Base-by-base conservation (phyloP, 2,888 invertebrate species). In the Chrysolina oricalcia region DNA sequence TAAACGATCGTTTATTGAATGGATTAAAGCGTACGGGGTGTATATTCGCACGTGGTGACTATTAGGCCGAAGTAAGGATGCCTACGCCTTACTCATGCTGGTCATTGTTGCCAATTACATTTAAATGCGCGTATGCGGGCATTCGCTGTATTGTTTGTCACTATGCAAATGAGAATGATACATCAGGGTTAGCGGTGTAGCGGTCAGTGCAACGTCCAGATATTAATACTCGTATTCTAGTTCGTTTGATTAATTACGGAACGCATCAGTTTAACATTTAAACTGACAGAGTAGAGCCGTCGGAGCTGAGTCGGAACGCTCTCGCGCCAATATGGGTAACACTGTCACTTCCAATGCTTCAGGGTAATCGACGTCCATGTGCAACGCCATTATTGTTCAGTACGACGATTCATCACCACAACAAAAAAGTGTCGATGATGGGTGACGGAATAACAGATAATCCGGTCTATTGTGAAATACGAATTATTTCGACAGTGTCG, bases 71-170 rank as follows among this genome's bases (percentile, higher is more conserved):
- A 79, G 84, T 80, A 83, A 81, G 75, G 82, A 81, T 74, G 76
- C 72, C 77, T 78, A 77, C 81, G 78, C 74, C 82, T 83, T 81
- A 84, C 83, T 85, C 83, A 87, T 87, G 87, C 87, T 86, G 87
- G 87, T 86, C 86, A 86, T 85, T 85, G 83, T 83, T 83, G 86
- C 85, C 87, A 86, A 87, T 87, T 86, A 85, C 82, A 83, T 85
- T 85, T 83, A 81, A 85, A 86, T 84, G 83, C 79, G 78, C 81
- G 72, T 78, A 86, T 86, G 86, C 87, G 86, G 86, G 87, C 81
- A 82, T 85, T 82, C 50, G 85, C 84, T 81, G 80, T 84, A 85
- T 84, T 83, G 81, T 83, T 78, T 82, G 83, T 81, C 77, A 81
- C 81, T 81, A 86, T 86, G 86, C 85, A 86, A 87, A 87, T 86